A percentile compares a stretch with the other conserved stretches of the same genome.
These are phyloP conservation scores for Leucopternis melanops DNA, from an alignment of 2,113 vertebrate species.

Conservation along the genomic window DNA sequence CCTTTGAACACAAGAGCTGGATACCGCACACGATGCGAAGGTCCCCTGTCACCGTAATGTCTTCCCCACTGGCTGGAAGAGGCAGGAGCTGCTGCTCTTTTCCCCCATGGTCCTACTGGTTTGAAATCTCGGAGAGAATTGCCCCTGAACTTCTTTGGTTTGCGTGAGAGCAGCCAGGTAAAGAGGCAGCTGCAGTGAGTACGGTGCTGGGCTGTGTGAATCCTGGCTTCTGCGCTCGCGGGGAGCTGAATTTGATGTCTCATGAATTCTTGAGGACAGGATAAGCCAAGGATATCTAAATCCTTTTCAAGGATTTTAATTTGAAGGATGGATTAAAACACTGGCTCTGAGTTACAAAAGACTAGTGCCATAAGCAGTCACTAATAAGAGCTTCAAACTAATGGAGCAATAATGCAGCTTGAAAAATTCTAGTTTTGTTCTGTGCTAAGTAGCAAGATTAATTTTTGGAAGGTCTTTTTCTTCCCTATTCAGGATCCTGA, in stretches of 20 bases:
- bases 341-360: background rate
- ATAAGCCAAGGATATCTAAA: background rate
- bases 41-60: fast-evolving
- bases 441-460: background rate
- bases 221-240: background rate
- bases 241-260: background rate
- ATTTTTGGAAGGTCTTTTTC: background rate
- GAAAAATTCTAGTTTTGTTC: background rate
- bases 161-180: fast-evolving
- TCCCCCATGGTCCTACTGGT: fast-evolving
- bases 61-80: background rate
- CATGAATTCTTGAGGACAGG: background rate
- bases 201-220: background rate
- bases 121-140: fast-evolving
- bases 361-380: background rate
- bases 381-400: background rate
- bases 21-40: fast-evolving
- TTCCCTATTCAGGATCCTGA: background rate
- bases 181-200: background rate
- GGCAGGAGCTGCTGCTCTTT: background rate
- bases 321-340: background rate
- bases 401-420: background rate
- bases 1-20: background rate
- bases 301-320: conserved; percentile 7
- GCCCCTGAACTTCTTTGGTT: fast-evolving